Base-by-base conservation (phyloP, 2,797 vertebrate species). In the Danio albolineatus region DNA sequence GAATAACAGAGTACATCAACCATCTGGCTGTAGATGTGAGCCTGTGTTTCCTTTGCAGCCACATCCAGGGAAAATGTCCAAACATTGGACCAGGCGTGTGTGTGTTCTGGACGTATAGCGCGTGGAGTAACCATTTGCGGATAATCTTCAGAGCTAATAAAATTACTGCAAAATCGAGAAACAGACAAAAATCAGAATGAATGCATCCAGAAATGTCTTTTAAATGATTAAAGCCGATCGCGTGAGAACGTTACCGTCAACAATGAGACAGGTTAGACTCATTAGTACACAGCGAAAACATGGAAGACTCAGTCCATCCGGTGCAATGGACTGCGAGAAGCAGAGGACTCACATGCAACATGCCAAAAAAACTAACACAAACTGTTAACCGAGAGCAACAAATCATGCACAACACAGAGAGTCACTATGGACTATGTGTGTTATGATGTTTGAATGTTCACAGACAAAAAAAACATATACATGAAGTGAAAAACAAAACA, bases 91-190 rank as follows among this genome's bases (percentile, higher is more conserved):
- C 75, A 46, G 49, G 49, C 28, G 28, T 39, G 28, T 44, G 73
- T 82, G 83, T 74, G 73, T 73, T 79, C 77, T 70, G 76, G 76
- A 78, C 38, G 56, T 49, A 62, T 61, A 49, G 66, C 12, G 56
- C 36, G 17, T 43, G 71, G 10, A 60, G 49, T 71, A 66, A 75
- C 46, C 80, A 61, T 74, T 80, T 83, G 80, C 61, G 0, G 86
- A 85, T 85, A 71, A 83, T 86, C 89, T 86, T 85, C 84, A 65
- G 78, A 85, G 87, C 86, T 83, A 89, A 19, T 71, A 83, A 78
- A 76, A 86, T 93, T 89, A 93, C 93, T 94, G 91, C 71, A 88
- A 85, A 89, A 90, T 72, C 54, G 74, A 79, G 44, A 83, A 87
- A 43, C 87, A 78, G 81, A 83, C 9, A 36, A 62, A 39, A 57